phyloP scores from a whole-genome alignment of 2,113 vertebrate species.

The Ploceus nigricollis region DNA sequence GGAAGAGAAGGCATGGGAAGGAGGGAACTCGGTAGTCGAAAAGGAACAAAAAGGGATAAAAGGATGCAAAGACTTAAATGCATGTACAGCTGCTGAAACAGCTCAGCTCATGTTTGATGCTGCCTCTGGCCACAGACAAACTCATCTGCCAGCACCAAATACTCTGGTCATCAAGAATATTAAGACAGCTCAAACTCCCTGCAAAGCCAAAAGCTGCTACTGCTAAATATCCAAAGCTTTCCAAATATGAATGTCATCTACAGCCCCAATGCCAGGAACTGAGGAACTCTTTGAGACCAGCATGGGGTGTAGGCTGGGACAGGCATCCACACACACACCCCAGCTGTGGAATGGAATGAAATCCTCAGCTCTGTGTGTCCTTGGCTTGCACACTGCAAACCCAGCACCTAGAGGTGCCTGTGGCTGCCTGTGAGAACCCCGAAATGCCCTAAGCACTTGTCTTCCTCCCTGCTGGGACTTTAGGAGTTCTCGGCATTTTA shows the following conservation, averaged over 20 bases:
- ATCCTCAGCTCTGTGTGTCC: not conserved
- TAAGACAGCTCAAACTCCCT: not conserved
- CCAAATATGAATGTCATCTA: not conserved
- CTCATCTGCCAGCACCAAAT: not conserved
- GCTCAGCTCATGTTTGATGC: rapidly evolving
- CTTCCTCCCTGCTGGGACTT: not conserved
- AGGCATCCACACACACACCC: not conserved
- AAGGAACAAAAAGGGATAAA: not conserved
- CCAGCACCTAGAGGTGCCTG: rapidly evolving
- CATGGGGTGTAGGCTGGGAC: not conserved
- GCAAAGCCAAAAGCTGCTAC: not conserved
- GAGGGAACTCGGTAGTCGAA: not conserved
- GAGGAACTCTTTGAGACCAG: not conserved
- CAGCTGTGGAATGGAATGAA: not conserved
- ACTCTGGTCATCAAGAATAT: not conserved
- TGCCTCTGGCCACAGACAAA: not conserved
- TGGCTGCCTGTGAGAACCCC: not conserved
- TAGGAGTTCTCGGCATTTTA: not conserved
- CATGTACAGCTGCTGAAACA: not conserved
- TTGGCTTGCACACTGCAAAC: not conserved
- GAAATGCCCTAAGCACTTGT: not conserved
- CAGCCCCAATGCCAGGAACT: not conserved
- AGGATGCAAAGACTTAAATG: not conserved
- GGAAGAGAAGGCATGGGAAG: not conserved
- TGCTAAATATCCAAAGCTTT: not conserved